Evolutionary conservation across 2,888 invertebrate genomes (phyloP).

Genomic region (Rhimphoctona megacephalus): DNA sequence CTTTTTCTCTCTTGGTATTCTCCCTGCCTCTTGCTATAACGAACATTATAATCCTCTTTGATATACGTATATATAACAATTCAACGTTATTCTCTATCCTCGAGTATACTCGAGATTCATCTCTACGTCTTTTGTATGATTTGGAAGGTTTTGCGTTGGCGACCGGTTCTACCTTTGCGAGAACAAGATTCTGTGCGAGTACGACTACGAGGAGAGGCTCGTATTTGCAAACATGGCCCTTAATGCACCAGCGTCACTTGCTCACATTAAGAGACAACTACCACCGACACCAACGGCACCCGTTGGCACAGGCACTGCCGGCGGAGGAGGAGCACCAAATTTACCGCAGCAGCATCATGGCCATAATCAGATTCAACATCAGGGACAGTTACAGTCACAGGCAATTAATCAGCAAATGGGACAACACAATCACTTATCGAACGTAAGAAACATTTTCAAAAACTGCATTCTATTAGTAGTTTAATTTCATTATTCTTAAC

Average conservation of each 20-base stretch:
- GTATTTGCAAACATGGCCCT: constrained; percentile 98
- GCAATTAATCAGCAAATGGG: constrained; percentile 80
- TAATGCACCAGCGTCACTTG: constrained; percentile 92
- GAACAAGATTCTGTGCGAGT: constrained; percentile 98
- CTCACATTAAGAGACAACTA: constrained; percentile 91
- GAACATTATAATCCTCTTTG: constrained; percentile 6
- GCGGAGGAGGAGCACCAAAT: constrained; percentile 74
- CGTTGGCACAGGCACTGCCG: constrained; percentile 67
- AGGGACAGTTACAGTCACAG: constrained; percentile 78
- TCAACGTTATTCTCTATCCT: background rate
- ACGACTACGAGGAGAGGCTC: constrained; percentile 98
- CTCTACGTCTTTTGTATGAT: constrained; percentile 68
- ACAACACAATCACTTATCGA: constrained; percentile 83
- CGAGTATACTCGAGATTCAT: background rate
- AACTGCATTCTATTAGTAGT: background rate
- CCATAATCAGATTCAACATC: constrained; percentile 80
- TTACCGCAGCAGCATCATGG: constrained; percentile 76
- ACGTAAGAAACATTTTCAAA: constrained; percentile 78
- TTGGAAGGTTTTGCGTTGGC: constrained; percentile 97
- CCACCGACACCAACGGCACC: constrained; percentile 82
- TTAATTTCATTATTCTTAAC: background rate
- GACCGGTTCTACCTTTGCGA: constrained; percentile 98
- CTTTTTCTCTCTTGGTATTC: constrained; percentile 1
- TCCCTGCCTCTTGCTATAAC: background rate
- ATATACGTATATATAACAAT: background rate